These are phyloP conservation scores for Samia ricini DNA, from an alignment of 1,140 invertebrate genomes.

Conservation along the genomic window DNA sequence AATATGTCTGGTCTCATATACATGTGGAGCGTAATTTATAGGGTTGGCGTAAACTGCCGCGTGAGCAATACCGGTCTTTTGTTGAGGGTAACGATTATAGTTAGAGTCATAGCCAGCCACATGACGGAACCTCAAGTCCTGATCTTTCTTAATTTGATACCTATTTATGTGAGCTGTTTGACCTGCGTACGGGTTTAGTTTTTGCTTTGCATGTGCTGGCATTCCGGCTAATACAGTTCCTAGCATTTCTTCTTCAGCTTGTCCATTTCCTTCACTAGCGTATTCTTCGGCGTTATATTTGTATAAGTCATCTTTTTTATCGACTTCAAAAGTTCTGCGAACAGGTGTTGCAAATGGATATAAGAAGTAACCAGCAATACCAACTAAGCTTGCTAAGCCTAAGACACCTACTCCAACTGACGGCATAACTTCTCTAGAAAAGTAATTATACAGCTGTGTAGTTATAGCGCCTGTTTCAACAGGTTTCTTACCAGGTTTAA, in stretches of 20 bases:
- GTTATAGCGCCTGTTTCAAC: slow-evolving; percentile 78
- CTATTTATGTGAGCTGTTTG: slow-evolving; percentile 61
- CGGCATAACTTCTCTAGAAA: slow-evolving; percentile 88
- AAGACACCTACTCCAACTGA: slow-evolving; percentile 87
- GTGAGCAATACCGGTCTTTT: slow-evolving; percentile 72
- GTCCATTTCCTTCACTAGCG: slow-evolving; percentile 79
- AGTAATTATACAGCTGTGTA: slow-evolving; percentile 87
- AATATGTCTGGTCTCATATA: slow-evolving; percentile 59
- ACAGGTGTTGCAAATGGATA: slow-evolving; percentile 84
- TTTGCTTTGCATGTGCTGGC: slow-evolving; percentile 76
- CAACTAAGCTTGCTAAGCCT: slow-evolving; percentile 83
- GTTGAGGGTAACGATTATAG: slow-evolving; percentile 65
- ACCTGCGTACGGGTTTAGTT: slow-evolving; percentile 67
- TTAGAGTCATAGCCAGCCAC: slow-evolving; percentile 63
- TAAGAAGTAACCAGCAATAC: slow-evolving; percentile 86
- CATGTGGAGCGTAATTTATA: slow-evolving; percentile 56
- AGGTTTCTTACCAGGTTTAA: slow-evolving; percentile 57
- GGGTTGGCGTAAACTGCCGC: slow-evolving; percentile 69
- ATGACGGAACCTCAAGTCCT: slow-evolving; percentile 70
- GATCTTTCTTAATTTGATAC: slow-evolving; percentile 69
- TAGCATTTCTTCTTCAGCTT: slow-evolving; percentile 86
- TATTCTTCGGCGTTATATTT: slow-evolving; percentile 83
- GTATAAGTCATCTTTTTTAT: slow-evolving; percentile 80
- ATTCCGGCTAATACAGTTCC: slow-evolving; percentile 86
- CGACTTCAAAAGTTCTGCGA: slow-evolving; percentile 82